Base-by-base conservation (phyloP, 2,888 invertebrate species). In the Lomographa bimaculata region DNA sequence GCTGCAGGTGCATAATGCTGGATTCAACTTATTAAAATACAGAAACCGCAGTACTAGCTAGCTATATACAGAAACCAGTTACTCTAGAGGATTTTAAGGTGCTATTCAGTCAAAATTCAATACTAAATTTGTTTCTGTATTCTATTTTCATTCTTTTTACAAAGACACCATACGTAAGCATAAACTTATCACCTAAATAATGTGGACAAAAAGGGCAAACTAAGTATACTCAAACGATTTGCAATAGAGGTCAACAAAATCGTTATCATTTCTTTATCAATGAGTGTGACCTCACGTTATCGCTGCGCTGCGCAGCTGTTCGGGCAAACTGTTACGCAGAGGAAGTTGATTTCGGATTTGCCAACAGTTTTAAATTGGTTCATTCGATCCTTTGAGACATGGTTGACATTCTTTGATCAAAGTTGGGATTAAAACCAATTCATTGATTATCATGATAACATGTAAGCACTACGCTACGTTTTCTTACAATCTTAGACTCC, bases 281-380 rank as follows among this genome's bases (percentile, higher is more conserved):
- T 48, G 51, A 36, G 32, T 56, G 60, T 57, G 73, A 74, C 72
- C 76, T 74, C 70, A 63, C 45, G 54, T 52, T 70, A 70, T 60
- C 63, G 69, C 60, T 71, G 73, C 73, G 74, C 51, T 74, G 73
- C 74, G 76, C 73, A 73, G 71, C 67, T 68, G 63, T 60, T 58
- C 44, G 46, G 45, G 48, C 49, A 47, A 48, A 53, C 39, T 37
- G 26, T 36, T 12, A 19, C 32, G 19, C 30, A 38, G 39, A 47
- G 48, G 50, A 50, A 46, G 46, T 50, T 37, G 42, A 36, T 54
- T 34, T 34, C 41, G 36, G 32, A 36, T 41, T 24, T 42, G 36
- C 30, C 10, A 46, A 39, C 39, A 21, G 27, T 27, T 34, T 9
- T 25, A 6, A 11, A 32, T 40, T 35, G 18, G 41, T 3, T 14